Evolutionary conservation across 2,797 vertebrate species (phyloP), one percentile per base, ranked within the genome.

Genomic region (Chelon labrosus): DNA sequence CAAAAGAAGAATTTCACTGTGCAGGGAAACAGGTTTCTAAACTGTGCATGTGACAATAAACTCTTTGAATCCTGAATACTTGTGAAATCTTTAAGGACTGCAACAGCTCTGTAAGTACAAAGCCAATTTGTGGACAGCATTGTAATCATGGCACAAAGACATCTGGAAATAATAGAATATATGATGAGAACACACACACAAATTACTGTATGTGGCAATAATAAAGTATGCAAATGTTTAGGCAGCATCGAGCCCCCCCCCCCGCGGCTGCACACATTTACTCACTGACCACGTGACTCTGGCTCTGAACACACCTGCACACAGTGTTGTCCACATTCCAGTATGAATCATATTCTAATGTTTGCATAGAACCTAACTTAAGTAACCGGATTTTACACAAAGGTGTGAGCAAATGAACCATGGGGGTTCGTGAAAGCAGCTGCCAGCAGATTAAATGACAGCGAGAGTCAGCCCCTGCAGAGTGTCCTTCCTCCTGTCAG

Each of bases 361-460:
- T 61, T 55, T 60, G 39, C 20, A 31, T 49, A 13, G 17, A 54
- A 74, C 55, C 38, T 39, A 11, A 7, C n/a, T 16, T 14, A 52
- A 3, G 54, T 16, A 42, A 58, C 56, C 56, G 8, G 20, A 13
- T 42, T 58, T 50, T 39, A 1, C 25, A 37, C 22, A 49, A 12
- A 9, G 38, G 19, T 35, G 0, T 8, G 38, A 51, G 47, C 10
- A 44, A 38, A 67, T 14, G 25, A 31, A 71, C 57, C 4, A 8
- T 2, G 14, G 22, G 8, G 55, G 46, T 20, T 14, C 47, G 44
- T 42, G 49, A 31, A 50, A 39, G 16, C 50, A 65, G 14, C 31
- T 49, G 55, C 41, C 35, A 38, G 47, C n/a, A 65, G 56, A 76
- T 64, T 60, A 54, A 14, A 22, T 25, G 62, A 60, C 27, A 54